Base-by-base conservation (phyloP, 2,113 vertebrate genomes). In the Xenotilapia leptura region DNA sequence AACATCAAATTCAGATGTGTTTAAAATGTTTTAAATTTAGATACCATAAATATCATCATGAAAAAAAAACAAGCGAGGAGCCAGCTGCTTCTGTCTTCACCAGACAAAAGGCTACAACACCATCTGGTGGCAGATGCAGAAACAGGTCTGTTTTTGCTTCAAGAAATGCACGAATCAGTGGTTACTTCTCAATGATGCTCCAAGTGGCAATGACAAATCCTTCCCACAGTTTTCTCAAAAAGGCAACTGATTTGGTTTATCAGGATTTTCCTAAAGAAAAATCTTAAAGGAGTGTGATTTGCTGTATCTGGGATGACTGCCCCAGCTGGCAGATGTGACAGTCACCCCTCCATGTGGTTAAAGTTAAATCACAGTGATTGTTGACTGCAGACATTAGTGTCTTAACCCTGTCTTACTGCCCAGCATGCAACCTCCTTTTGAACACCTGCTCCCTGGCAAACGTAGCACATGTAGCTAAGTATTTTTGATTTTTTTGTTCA, bases 391-490 rank as follows among this genome's bases (percentile, higher is more conserved):
- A 87, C 83, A 79, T 89, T 14, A 79, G 84, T 13, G 14, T 83
- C 77, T 81, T 82, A 86, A 77, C 82, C 86, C 70, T 83, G 75
- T 33, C 79, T 88, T 38, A 26, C 23, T 53, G 85, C 94, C 73
- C 94, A 95, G 94, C 92, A 89, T 90, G 94, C 81, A 75, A 10
- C 90, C 87, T 90, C 47, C 79, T 36, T 33, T 79, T 82, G 65
- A 82, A 90, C 94, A 96, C 92, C 94, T 95, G 93, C 92, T 94
- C 90, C 94, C 90, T 73, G 65, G 28, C 56, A 87, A 55, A 90
- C 40, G 70, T 7, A 80, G 82, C 68, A 90, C 88, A 84, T 83
- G 54, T n/a, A 79, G 85, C 83, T 83, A 82, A 92, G 93, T 87
- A 49, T 91, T 91, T 77, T 91, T 60, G 33, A 75, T 77, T 75